These are phyloP conservation scores for Pithys albifrons DNA, from an alignment of 2,113 vertebrate genomes.

Conservation along the genomic window DNA sequence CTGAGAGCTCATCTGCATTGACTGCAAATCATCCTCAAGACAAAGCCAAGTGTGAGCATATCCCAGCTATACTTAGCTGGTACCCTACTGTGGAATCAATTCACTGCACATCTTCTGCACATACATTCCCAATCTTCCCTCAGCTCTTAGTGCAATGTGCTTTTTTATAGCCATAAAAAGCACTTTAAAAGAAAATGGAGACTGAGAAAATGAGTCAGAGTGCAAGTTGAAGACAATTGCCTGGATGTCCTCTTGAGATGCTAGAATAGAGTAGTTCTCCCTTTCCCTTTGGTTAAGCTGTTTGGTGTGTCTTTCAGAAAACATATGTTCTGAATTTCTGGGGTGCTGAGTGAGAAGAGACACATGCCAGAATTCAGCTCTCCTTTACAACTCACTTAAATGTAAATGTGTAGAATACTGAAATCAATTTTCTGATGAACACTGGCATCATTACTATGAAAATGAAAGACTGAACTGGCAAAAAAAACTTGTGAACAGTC, in stretches of 20 bases:
- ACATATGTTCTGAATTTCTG: constrained; percentile 57
- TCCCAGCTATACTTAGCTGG: background rate
- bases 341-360: constrained; percentile 56
- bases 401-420: background rate
- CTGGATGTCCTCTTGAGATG: constrained; percentile 41
- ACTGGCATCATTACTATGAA: constrained; percentile 52
- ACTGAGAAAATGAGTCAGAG: constrained; percentile 42
- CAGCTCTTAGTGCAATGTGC: background rate
- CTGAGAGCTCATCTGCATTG: background rate
- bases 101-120: background rate
- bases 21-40: background rate
- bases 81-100: background rate
- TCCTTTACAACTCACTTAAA: constrained; percentile 2
- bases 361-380: background rate
- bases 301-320: constrained; percentile 33
- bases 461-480: constrained; percentile 59
- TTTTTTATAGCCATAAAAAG: background rate
- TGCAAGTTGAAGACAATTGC: background rate
- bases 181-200: constrained; percentile 13
- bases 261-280: constrained; percentile 62
- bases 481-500: constrained; percentile 18
- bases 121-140: background rate
- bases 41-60: background rate
- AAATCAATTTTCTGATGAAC: constrained; percentile 61
- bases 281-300: constrained; percentile 26